Evolutionary conservation across 1,140 invertebrate genomes (phyloP), one percentile per base, ranked within the genome.

Genomic region (Hydropsyche tenuis): DNA sequence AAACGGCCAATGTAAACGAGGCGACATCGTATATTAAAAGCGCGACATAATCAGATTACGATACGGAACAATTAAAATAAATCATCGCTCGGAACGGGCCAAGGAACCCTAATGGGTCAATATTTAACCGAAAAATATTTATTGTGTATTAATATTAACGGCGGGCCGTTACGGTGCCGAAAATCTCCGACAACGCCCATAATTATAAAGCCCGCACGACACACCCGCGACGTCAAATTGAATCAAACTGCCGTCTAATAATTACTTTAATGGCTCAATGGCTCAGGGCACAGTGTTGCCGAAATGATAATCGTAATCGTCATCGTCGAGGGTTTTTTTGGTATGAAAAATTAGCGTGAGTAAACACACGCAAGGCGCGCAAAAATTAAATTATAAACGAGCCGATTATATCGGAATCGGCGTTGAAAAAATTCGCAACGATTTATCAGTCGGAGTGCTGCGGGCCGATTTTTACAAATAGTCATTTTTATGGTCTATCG

Each of bases 11-110:
- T 16, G 18, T 46, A 16, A 46, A 46, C 45, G 2, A 12, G 45
- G 12, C 16, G 6, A 18, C 48, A 20, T 53, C 48, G 48, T 53
- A 53, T 53, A 53, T 53, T 53, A 53, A 53, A 53, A 37, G 30
- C 30, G 30, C 30, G 30, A 53, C 48, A 53, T 53, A 53, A 53
- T 53, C 48, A 18, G 48, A 53, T 53, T 53, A 53, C 48, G 20
- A 53, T 53, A 53, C 48, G 48, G 9, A 53, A 20, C 48, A 53
- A 53, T 53, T 53, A 53, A 53, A 53, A 53, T 53, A 20, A 53
- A 53, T 53, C 48, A 53, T 53, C 48, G 20, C 16, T 18, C 48
- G 20, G 14, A 18, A 48, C 48, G 20, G 48, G 48, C 48, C 48
- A 53, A 53, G 48, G 48, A 37, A 53, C 48, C 20, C 16, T 18